Base-by-base conservation (phyloP, 2,888 invertebrate species). In the Polymixis lichenea region DNA sequence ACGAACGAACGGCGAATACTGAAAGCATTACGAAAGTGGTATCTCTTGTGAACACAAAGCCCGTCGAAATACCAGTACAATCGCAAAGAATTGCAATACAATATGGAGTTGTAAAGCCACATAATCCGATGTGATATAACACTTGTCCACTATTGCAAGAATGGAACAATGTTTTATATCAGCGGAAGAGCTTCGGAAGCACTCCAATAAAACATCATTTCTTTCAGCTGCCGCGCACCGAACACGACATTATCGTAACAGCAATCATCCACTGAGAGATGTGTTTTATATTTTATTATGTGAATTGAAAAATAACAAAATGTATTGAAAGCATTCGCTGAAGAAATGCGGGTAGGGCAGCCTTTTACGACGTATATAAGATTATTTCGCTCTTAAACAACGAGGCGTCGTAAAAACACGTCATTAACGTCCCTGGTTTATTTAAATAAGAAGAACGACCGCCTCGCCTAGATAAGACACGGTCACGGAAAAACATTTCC, bases 401-500 rank as follows among this genome's bases (percentile, higher is more conserved):
- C 77, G 71, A 49, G 60, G 66, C 67, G 65, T 72, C 77, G 82
- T 85, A 84, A 89, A 90, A 88, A 87, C 86, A 87, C 83, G 84
- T 88, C 88, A 89, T 89, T 87, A 88, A 87, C 77, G 80, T 84
- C 80, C 84, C 86, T 89, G 89, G 91, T 90, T 91, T 80, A 91
- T 90, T 90, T 90, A 91, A 92, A 90, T 89, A 88, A 89, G 87
- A 89, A 89, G 87, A 86, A 84, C 82, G 87, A 68, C 68, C 77
- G 71, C 73, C 70, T 61, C 82, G 65, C 78, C 81, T 90, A 92
- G 94, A 95, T 94, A 95, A 94, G 93, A 91, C 92, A 93, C 92
- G 91, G 88, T 90, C 90, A 88, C 88, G 91, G 91, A 91, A 94
- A 92, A 93, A 91, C 91, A 91, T 93, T 92, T 93, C 90, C 91